phyloP scores from a whole-genome alignment of 1,140 invertebrate genomes.

The Pseudomyrmex cubaensis region DNA sequence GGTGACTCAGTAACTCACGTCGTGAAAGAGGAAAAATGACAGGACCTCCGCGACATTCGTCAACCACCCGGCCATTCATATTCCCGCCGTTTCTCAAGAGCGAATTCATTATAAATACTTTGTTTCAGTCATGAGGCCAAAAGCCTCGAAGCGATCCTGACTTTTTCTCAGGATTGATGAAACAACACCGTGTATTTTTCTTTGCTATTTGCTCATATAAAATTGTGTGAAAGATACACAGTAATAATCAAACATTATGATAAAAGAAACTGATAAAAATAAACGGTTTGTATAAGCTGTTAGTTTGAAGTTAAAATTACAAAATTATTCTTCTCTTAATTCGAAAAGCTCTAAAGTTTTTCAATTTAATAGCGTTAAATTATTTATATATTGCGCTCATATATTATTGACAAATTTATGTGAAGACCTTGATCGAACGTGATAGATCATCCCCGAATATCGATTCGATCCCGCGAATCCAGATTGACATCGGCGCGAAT shows the following conservation, averaged over 20 bases:
- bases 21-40: conserved; percentile 43
- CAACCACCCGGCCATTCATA: conserved; percentile 52
- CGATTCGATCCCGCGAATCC: conserved; percentile 38
- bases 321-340: background rate
- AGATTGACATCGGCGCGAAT: conserved; percentile 63
- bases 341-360: no score
- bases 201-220: background rate
- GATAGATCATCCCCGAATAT: background rate
- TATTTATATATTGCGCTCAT: no score
- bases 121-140: conserved; percentile 34
- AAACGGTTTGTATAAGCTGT: background rate
- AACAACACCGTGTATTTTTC: background rate
- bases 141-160: conserved; percentile 14
- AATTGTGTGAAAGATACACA: background rate
- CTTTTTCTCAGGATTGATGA: conserved; percentile 15
- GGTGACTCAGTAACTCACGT: conserved; percentile 56
- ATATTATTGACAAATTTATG: no score
- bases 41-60: conserved; percentile 47
- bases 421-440: background rate
- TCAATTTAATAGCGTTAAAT: no score
- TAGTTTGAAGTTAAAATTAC: background rate
- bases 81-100: conserved; percentile 50
- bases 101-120: conserved; percentile 59
- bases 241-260: background rate
- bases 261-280: background rate